Base-by-base conservation (phyloP, 2,113 vertebrate genomes). In the Caloenas nicobarica region DNA sequence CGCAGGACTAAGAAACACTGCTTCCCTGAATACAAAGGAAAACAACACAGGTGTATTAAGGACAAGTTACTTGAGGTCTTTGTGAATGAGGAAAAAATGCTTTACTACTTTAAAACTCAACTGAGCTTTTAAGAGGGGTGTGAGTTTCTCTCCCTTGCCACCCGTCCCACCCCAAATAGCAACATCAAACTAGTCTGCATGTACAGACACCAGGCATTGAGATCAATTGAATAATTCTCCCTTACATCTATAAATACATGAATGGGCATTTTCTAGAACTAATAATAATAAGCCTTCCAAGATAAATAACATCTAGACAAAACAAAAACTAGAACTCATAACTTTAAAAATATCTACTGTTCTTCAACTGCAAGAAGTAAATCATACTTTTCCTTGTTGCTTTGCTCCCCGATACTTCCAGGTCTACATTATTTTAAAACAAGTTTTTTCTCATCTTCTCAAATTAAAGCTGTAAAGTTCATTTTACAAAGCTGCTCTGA, bases 1-100 rank as follows among this genome's bases (percentile, higher is more conserved):
- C 99, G 99, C 93, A 99, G 98, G 96, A 99, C 99, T 97, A 99
- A 98, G 97, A 99, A 99, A 96, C 99, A 99, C 95, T 99, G 99
- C 98, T 99, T 99, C 92, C 99, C 99, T 99, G 96, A 95, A 98
- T 92, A 97, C 97, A 98, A 92, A 97, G 91, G 91, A 83, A 97
- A 96, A 95, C 91, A 93, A 94, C 73, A 5, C 95, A 97, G 97
- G 96, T 96, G 94, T 91, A 96, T 93, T 96, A 95, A 95, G 91
- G 83, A 97, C 95, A 97, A 82, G 85, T 73, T 94, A 95, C 76
- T 89, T 10, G 34, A 89, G 77, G 82, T 88, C 73, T 96, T 93
- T 96, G 94, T 87, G 92, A 96, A 97, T 92, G 94, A 83, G 72
- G 54, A 97, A 96, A 50, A 97, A 97, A 88, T 46, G 56, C 46